Conservation (phyloP, 2,888 invertebrate species). For the Arctia plantaginis region DNA sequence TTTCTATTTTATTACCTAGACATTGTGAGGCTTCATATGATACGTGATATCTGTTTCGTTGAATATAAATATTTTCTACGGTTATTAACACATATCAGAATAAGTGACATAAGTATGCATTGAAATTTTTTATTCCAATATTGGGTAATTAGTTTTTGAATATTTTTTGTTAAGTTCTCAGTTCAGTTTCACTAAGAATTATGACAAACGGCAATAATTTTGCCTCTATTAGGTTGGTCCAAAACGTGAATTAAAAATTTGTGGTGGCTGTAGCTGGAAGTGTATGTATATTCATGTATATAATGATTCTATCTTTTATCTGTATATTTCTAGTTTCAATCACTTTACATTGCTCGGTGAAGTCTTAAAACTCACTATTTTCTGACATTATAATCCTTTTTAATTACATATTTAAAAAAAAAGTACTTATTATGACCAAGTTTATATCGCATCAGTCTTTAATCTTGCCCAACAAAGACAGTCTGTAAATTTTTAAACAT, state of each 20-base stretch:
- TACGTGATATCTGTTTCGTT: conserved; percentile 22
- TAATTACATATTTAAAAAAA: too few species aligned
- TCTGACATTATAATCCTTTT: too few species aligned
- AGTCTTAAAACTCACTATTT: too few species aligned
- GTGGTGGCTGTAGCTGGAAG: too few species aligned
- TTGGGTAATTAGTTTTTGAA: background rate
- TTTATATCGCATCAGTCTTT: too few species aligned
- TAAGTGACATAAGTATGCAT: background rate
- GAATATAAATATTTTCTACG: background rate
- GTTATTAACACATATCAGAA: background rate
- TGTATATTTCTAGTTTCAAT: too few species aligned
- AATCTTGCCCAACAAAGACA: too few species aligned
- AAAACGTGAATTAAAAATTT: background rate
- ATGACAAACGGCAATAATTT: background rate
- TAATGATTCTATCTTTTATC: too few species aligned
- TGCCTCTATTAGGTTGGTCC: background rate
- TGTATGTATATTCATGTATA: too few species aligned
- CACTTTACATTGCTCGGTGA: too few species aligned
- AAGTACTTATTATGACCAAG: too few species aligned
- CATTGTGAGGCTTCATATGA: conserved; percentile 27
- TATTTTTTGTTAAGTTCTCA: background rate
- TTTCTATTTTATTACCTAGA: conserved; percentile 31
- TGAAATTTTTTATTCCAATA: background rate
- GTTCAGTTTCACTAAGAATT: background rate
- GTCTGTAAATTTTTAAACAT: too few species aligned